phyloP scores from a whole-genome alignment of 2,888 invertebrate species.

The Scrobipalpa atriplicella region DNA sequence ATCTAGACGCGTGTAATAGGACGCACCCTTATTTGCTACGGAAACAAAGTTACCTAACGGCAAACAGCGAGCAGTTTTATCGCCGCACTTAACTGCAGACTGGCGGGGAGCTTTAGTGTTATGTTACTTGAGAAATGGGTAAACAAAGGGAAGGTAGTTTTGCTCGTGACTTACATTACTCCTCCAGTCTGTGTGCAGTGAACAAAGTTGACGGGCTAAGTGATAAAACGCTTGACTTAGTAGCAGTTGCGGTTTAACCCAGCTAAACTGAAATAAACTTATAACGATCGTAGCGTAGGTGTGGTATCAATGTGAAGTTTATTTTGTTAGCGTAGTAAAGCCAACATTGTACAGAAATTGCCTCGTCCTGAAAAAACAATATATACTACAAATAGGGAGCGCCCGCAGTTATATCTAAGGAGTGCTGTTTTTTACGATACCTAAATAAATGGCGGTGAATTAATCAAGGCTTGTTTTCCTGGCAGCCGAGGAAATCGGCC shows the following conservation, averaged over 20 bases:
- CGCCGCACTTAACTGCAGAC: slow-evolving; percentile 27
- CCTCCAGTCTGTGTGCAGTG: background rate
- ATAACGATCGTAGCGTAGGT: background rate
- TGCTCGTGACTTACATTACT: slow-evolving; percentile 20
- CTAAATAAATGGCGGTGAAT: slow-evolving; percentile 57
- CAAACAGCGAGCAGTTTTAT: slow-evolving; percentile 27
- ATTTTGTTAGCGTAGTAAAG: background rate
- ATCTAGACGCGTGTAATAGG: slow-evolving; percentile 27
- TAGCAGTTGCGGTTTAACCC: background rate
- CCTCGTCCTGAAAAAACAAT: background rate
- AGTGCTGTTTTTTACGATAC: slow-evolving; percentile 37
- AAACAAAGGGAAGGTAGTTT: slow-evolving; percentile 21
- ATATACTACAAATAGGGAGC: background rate
- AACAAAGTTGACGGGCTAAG: slow-evolving; percentile 17
- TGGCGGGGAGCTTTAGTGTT: slow-evolving; percentile 24
- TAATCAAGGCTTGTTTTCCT: slow-evolving; percentile 64
- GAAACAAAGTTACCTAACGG: slow-evolving; percentile 33
- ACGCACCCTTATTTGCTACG: slow-evolving; percentile 33
- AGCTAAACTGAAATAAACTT: background rate
- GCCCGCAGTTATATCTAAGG: slow-evolving; percentile 12
- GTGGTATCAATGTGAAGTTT: background rate
- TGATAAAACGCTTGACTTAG: slow-evolving; percentile 13
- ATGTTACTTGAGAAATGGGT: slow-evolving; percentile 22
- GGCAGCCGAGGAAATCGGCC: slow-evolving; percentile 49
- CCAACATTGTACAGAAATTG: background rate